Conservation (phyloP, 1,140 invertebrate species). For the Latrodectus geometricus region DNA sequence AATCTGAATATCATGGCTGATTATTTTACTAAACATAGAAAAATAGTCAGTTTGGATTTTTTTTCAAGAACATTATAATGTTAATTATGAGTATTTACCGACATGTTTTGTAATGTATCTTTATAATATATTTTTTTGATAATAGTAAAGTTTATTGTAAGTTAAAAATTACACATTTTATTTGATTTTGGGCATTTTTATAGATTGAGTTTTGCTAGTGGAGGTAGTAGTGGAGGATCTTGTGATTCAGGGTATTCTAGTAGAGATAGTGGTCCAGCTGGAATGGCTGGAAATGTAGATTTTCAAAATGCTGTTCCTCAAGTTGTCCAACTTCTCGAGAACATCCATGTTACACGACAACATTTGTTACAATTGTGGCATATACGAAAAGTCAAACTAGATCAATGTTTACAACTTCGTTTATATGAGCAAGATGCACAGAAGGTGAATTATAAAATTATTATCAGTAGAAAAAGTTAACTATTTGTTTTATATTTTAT, state of each 20-base stretch:
- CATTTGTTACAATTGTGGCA: slow-evolving; percentile 94
- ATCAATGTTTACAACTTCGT: slow-evolving; percentile 91
- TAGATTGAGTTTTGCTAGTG: slow-evolving; percentile 68
- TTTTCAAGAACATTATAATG: no score
- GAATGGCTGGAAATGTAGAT: slow-evolving; percentile 79
- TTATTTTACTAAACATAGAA: no score
- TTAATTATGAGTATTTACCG: no score
- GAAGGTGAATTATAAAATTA: slow-evolving; percentile 75
- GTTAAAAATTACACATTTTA: slow-evolving; percentile 22
- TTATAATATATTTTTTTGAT: no score
- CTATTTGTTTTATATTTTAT: no score
- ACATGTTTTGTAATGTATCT: no score
- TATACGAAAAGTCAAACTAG: slow-evolving; percentile 90
- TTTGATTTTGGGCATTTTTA: slow-evolving; percentile 31
- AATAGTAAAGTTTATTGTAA: not conserved
- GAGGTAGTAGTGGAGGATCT: slow-evolving; percentile 65
- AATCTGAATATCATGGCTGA: no score
- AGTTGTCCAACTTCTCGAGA: slow-evolving; percentile 80
- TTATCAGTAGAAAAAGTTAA: no score
- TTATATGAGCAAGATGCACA: slow-evolving; percentile 97
- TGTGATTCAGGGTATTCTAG: slow-evolving; percentile 74
- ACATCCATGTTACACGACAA: slow-evolving; percentile 86
- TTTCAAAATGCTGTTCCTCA: slow-evolving; percentile 71
- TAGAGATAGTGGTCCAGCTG: slow-evolving; percentile 74
- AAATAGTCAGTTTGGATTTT: no score